Evolutionary conservation across 2,797 vertebrate species (phyloP).

Genomic region (Sebastes taczanowskii): DNA sequence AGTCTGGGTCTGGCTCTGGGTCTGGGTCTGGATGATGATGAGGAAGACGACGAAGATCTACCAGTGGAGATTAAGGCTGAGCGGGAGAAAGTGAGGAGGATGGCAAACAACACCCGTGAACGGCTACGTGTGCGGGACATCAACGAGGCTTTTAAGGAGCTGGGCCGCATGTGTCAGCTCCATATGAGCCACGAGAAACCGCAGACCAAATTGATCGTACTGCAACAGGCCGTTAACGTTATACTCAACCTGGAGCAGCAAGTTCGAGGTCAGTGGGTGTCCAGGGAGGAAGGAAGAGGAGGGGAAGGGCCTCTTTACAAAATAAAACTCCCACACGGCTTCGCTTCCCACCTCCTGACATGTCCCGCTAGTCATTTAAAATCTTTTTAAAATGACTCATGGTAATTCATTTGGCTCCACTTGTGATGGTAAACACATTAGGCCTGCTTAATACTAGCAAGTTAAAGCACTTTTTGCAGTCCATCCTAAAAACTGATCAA

Average conservation of each 20-base stretch:
- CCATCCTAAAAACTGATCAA: not conserved
- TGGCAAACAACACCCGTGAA: constrained; percentile 97
- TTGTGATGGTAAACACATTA: not conserved
- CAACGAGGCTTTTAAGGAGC: constrained; percentile 99
- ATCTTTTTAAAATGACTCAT: not conserved
- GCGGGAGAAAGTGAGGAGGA: constrained; percentile 97
- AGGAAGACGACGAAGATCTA: constrained; percentile 90
- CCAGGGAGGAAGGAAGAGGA: constrained; percentile 74
- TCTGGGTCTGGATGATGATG: constrained; percentile 33
- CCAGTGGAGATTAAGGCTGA: constrained; percentile 98
- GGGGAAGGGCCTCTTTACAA: constrained; percentile 60
- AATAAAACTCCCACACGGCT: constrained; percentile 61
- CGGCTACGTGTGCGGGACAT: constrained; percentile 98
- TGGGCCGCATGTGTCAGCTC: constrained; percentile 98
- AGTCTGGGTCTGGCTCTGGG: constrained; percentile 65
- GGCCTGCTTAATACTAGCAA: not conserved
- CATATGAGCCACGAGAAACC: constrained; percentile 98
- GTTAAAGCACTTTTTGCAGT: not conserved
- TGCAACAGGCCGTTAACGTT: constrained; percentile 98
- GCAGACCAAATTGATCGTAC: constrained; percentile 99
- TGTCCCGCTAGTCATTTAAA: constrained; percentile 7
- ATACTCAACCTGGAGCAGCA: constrained; percentile 99
- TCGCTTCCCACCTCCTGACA: constrained; percentile 39
- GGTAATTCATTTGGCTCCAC: not conserved
- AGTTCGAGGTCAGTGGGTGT: constrained; percentile 97